These are phyloP conservation scores for Hymenopus coronatus DNA, from an alignment of 2,888 invertebrate genomes.

Conservation along the genomic window DNA sequence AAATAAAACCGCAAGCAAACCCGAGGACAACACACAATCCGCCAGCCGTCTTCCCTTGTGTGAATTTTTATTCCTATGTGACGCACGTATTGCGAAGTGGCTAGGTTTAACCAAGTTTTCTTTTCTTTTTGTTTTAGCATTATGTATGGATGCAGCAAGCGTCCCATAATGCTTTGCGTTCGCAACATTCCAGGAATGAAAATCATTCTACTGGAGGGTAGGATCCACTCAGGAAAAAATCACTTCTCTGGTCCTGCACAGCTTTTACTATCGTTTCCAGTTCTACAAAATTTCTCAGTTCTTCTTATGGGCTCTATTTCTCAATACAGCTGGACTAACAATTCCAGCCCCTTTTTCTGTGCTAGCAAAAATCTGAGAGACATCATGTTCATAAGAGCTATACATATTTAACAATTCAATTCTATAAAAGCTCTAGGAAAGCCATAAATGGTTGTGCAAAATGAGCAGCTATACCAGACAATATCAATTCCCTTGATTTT, in stretches of 20 bases:
- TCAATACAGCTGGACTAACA: too few species aligned
- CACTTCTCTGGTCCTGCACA: not conserved
- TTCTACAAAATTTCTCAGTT: too few species aligned
- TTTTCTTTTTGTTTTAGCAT: not conserved
- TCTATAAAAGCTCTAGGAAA: too few species aligned
- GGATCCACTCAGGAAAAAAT: not conserved
- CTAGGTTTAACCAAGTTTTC: slow-evolving; percentile 1
- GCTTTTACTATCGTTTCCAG: not conserved
- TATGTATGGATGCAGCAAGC: not conserved
- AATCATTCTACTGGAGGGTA: not conserved
- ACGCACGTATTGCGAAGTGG: slow-evolving; percentile 4
- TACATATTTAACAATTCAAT: too few species aligned
- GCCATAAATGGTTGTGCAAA: too few species aligned
- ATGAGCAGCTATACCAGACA: too few species aligned
- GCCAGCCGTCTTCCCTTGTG: not conserved
- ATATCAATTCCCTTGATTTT: too few species aligned
- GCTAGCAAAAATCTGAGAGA: too few species aligned
- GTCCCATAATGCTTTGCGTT: not conserved
- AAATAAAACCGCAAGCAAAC: slow-evolving; percentile 7
- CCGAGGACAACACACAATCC: not conserved
- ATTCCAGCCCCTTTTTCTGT: too few species aligned
- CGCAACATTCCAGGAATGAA: not conserved
- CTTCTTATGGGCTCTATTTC: too few species aligned
- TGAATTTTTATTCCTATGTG: not conserved
- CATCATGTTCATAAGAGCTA: too few species aligned